phyloP scores from a whole-genome alignment of 2,797 vertebrate genomes.

The Geotrypetes seraphini region DNA sequence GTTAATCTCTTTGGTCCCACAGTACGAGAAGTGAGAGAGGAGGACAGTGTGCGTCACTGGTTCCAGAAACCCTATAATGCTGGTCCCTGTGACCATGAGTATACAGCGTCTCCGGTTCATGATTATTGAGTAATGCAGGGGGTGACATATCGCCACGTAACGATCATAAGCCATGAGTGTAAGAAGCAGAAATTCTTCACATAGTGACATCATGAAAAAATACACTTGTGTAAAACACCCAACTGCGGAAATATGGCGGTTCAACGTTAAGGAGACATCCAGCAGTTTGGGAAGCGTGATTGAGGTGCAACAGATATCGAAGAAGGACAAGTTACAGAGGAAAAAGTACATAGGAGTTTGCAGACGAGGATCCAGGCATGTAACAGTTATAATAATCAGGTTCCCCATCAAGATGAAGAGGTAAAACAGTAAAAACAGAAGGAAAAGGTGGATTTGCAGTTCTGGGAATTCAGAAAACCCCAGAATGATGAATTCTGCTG shows the following conservation, averaged over 20 bases:
- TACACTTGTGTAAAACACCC: background rate
- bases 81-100: background rate
- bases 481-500: background rate
- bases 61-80: background rate
- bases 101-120: background rate
- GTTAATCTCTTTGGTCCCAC: constrained; percentile 1
- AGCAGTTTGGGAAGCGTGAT: background rate
- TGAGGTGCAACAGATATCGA: background rate
- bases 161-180: constrained; percentile 11
- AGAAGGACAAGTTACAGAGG: background rate
- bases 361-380: background rate
- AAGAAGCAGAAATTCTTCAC: constrained; percentile 3
- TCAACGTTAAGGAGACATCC: background rate
- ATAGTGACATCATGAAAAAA: background rate
- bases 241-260: background rate
- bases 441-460: background rate
- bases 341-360: constrained; percentile 4
- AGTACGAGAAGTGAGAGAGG: constrained; percentile 3
- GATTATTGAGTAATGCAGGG: background rate
- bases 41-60: background rate
- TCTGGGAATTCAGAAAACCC: background rate
- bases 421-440: background rate
- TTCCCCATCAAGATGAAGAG: background rate
- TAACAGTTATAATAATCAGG: background rate
- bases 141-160: constrained; percentile 5